Evolutionary conservation across 2,888 invertebrate species (phyloP), one percentile per base, ranked within the genome.

Genomic region (Polylopha cassiicola): DNA sequence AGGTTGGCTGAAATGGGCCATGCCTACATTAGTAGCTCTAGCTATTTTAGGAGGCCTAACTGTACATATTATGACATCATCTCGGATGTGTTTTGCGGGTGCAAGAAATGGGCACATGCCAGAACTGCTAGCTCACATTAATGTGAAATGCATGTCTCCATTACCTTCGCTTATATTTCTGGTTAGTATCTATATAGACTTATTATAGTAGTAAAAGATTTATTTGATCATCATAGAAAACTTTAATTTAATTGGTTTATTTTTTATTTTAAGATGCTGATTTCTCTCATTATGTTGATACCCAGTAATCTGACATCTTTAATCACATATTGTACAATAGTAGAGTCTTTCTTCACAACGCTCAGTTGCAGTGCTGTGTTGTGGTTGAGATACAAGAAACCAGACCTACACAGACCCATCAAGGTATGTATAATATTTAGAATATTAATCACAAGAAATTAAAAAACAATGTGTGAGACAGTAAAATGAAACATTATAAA

Each of bases 41-140:
- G 97, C 98, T 0, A 94, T 96, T 1, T 90, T 97, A 63, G 98
- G 98, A 41, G 97, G 97, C 1, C 87, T 98, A 2, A 95, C 96
- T 44, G 97, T 98, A 36, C 97, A 97, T 64, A 95, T 98, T 31
- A 97, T 98, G 94, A 94, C 98, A 10, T 95, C 96, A 4, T 96
- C 97, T 2, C 90, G 95, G 47, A 93, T 95, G 91, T 92, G 95
- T 60, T 95, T 95, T 72, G 95, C 95, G 5, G 95, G 95, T n/a
- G 95, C 95, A 0, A 87, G 95, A 44, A 93, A 94, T 58, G 95
- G 95, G 0, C 95, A 95, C 63, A 94, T 95, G 87, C 95, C 95
- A 0, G 88, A 90, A 2, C 78, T 93, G 58, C 76, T 95, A 16
- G 92, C 94, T 0, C 91, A 95, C 56, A 92, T 95, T 50, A 93